These are phyloP conservation scores for Campoletis sonorensis DNA, from an alignment of 1,140 invertebrate genomes.

Conservation along the genomic window DNA sequence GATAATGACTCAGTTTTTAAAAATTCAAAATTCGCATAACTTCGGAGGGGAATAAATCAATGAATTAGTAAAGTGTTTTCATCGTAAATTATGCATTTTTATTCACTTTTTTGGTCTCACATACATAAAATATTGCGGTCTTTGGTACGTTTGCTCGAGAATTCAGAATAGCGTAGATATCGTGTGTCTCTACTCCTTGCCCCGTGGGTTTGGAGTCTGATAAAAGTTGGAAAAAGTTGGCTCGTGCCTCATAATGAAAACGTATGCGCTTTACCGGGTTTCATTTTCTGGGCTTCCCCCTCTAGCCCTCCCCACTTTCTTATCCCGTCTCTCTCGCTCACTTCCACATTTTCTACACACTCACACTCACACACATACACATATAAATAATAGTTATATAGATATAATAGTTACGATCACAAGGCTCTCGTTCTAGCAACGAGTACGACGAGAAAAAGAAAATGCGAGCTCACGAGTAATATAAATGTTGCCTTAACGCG, in stretches of 20 bases:
- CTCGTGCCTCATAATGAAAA: slow-evolving; percentile 53
- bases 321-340: slow-evolving; percentile 25
- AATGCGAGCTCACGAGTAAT: slow-evolving; percentile 35
- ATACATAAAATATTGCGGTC: too few species aligned
- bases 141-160: too few species aligned
- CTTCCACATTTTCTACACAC: not conserved
- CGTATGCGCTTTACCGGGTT: slow-evolving; percentile 52
- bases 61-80: too few species aligned
- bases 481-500: slow-evolving; percentile 54
- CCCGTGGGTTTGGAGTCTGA: slow-evolving; percentile 32
- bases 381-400: not conserved
- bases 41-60: too few species aligned
- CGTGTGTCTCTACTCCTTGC: not conserved
- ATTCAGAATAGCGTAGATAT: not conserved
- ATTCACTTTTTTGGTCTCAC: too few species aligned
- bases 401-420: not conserved
- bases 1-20: too few species aligned
- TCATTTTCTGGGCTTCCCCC: slow-evolving; percentile 48
- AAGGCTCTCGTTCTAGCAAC: slow-evolving; percentile 11
- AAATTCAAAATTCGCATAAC: too few species aligned
- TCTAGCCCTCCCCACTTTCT: slow-evolving; percentile 4
- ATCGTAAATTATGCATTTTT: too few species aligned
- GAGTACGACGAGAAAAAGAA: slow-evolving; percentile 16
- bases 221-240: slow-evolving; percentile 56
- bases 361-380: not conserved